Evolutionary conservation across 2,113 vertebrate genomes (phyloP).

Genomic region (Rutilus rutilus): DNA sequence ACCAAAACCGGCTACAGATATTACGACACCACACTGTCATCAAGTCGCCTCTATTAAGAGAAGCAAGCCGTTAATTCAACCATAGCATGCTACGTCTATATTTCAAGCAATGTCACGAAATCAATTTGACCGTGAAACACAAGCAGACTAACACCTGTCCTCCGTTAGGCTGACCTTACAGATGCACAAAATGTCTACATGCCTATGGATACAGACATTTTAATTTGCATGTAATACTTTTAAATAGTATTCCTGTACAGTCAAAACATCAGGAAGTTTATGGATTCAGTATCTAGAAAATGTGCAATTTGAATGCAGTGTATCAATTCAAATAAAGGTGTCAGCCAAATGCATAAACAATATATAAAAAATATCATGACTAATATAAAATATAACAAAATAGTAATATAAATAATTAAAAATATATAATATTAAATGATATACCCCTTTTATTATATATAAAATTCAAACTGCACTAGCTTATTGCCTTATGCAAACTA

Average conservation of each 20-base stretch:
- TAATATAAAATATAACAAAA: too few species aligned
- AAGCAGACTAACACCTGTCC: background rate
- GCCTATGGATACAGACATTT: background rate
- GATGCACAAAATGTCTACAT: background rate
- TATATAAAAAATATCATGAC: too few species aligned
- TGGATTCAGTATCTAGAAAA: background rate
- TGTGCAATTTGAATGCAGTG: background rate
- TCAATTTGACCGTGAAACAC: background rate
- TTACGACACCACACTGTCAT: background rate
- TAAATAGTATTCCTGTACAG: background rate
- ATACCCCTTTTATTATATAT: too few species aligned
- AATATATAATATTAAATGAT: too few species aligned
- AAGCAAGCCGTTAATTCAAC: background rate
- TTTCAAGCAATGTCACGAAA: background rate
- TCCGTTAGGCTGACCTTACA: background rate
- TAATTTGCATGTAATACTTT: background rate
- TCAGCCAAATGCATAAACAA: too few species aligned
- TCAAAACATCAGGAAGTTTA: background rate
- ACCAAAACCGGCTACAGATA: background rate
- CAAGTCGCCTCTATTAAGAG: constrained; percentile 9
- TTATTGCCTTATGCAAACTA: background rate
- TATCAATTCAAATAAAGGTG: background rate
- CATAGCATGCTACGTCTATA: background rate
- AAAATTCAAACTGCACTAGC: too few species aligned
- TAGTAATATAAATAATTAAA: too few species aligned